Base-by-base conservation (phyloP, 2,113 vertebrate species). In the Willisornis vidua region DNA sequence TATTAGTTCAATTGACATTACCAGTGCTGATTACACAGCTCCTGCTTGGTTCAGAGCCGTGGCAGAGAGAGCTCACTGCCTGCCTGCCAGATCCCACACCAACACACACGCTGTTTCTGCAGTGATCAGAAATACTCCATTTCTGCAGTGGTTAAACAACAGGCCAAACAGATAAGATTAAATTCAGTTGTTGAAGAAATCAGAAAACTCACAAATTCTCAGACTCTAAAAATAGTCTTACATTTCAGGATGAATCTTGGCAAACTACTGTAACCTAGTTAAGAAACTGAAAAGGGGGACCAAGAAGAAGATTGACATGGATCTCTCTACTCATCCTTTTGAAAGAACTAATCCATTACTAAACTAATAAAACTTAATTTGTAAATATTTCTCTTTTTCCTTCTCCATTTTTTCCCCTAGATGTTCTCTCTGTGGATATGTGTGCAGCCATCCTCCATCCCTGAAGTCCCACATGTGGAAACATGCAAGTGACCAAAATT, bases 391-490 rank as follows among this genome's bases (percentile, higher is more conserved):
- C 29, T 68, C 7, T 62, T 82, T 81, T 45, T 57, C 12, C 29
- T 58, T 71, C 41, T 89, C 78, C 16, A 22, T 82, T 85, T 39
- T 85, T 29, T 4, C 24, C 63, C 76, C 22, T 97, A 99, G 99
- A 77, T 99, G 99, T 96, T 99, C 99, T 35, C 98, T 99, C 37
- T 99, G 99, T 94, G 99, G 99, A 33, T 99, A 99, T 29, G 99
- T 99, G 43, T 99, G 99, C 97, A 99, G 99, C 96, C 99, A 99
- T 93, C 99, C 99, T 33, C 99, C 99, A 1, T 99, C 99, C 29
- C 95, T 99, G 67, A 99, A 99, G 94, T 99, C 99, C 43, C 99
- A 99, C 91, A 99, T 99, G 99, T 99, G 99, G 99, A 99, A 99
- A 92, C 99, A 99, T 16, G 99, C 99, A 10, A 99, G 99, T 92